Base-by-base conservation (phyloP, 2,888 invertebrate species). In the Pristionchus japonicus region DNA sequence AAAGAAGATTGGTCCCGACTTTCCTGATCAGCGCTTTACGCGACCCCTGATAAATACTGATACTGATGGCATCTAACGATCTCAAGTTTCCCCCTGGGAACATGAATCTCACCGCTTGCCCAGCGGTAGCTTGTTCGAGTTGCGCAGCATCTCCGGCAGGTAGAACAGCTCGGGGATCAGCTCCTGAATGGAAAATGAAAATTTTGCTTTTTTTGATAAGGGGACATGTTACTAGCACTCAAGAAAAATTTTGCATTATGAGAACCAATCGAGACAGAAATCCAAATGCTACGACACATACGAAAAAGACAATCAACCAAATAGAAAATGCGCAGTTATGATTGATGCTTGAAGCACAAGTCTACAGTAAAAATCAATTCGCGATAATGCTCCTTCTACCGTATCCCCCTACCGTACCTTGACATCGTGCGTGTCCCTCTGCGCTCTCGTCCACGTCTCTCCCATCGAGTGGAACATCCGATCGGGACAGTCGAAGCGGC, bases 401-500 rank as follows among this genome's bases (percentile, higher is more conserved):
- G 47, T 52, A 88, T 43, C 37, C 40, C n/a, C 27, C 83, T 64
- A 84, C 64, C 49, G n/a, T 64, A 89, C 90, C 89, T 99, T 99
- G 49, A 99, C 99, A 95, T 99, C 99, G 0, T 98, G 98, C 0
- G 99, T 98, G 95, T 99, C 99, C 87, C 98, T 96, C 95, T 99
- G 99, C 95, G 98, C 99, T 95, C 98, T 98, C 95, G 98, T 98
- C 99, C 99, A 99, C 0, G 98, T 97, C 90, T 98, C 96, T 1
- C 97, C 97, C 67, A 99, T 96, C 4, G 98, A 98, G 2, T 97
- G 97, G 95, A 99, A 99, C 89, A 98, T 96, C 87, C 99, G 96
- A 95, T 99, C 98, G 3, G 99, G 98, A 95, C 99, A 98, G 95
- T 99, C 99, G 95, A 99, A 99, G 95, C 99, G 99, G 90, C 99